Conservation (phyloP, 2,797 vertebrate species). For the Anabas testudineus region DNA sequence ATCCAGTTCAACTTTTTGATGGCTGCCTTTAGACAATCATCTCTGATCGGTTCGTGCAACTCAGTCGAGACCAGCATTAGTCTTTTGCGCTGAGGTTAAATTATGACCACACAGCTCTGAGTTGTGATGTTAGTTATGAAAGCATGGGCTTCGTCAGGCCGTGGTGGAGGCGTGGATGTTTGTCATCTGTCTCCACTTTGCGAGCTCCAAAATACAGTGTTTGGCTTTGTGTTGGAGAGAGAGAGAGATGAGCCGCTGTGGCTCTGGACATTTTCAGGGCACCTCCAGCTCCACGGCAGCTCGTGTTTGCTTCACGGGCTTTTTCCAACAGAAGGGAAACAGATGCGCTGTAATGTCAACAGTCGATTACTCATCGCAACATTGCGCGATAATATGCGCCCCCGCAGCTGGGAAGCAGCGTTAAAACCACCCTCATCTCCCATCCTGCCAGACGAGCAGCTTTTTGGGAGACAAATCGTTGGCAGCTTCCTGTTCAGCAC, state of each 20-base stretch:
- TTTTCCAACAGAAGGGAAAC: constrained; percentile 72
- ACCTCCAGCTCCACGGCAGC: constrained; percentile 43
- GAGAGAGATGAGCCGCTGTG: constrained; percentile 52
- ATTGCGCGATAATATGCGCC: constrained; percentile 68
- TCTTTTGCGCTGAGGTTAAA: neutral
- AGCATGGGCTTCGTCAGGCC: constrained; percentile 72
- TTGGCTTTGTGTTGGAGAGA: constrained; percentile 56
- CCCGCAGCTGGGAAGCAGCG: constrained; percentile 50
- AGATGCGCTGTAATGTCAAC: constrained; percentile 78
- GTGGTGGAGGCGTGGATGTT: constrained; percentile 59
- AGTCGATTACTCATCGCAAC: constrained; percentile 75
- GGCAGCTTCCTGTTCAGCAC: constrained; percentile 70
- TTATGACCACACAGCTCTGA: constrained; percentile 1
- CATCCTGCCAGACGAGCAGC: constrained; percentile 33
- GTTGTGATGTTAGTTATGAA: constrained; percentile 42
- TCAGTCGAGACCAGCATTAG: neutral
- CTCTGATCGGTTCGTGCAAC: constrained; percentile 35
- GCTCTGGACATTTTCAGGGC: constrained; percentile 76
- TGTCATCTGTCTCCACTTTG: constrained; percentile 66
- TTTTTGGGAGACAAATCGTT: constrained; percentile 1
- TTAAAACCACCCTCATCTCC: constrained; percentile 15
- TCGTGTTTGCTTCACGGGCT: constrained; percentile 37
- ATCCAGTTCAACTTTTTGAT: constrained; percentile 38
- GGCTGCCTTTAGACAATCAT: neutral
- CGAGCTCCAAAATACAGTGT: constrained; percentile 40